These are phyloP conservation scores for Desmodus rotundus DNA, from an alignment of 2,113 vertebrate genomes.

Conservation along the genomic window DNA sequence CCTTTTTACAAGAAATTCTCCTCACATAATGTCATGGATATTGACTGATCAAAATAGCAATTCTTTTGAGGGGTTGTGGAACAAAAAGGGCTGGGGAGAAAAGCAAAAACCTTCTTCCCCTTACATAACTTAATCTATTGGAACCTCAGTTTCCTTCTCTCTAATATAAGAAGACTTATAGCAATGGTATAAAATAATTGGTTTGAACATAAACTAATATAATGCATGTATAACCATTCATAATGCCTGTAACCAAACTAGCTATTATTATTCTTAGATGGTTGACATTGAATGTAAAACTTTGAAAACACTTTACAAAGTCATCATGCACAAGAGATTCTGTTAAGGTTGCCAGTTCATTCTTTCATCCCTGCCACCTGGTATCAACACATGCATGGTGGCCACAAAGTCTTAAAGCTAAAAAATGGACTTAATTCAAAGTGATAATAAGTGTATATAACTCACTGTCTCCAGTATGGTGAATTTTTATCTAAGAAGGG, in stretches of 20 bases:
- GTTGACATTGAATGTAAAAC: neutral
- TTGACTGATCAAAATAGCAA: neutral
- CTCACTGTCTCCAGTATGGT: neutral
- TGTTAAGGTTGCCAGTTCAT: neutral
- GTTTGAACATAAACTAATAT: neutral
- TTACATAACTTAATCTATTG: neutral
- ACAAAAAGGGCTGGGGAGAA: neutral
- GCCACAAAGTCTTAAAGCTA: neutral
- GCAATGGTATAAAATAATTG: neutral
- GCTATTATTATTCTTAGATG: neutral
- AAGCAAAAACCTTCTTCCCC: neutral
- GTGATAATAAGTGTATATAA: neutral
- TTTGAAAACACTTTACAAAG: neutral
- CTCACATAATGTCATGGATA: neutral
- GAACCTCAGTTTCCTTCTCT: neutral
- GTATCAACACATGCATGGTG: neutral
- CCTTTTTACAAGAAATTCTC: neutral
- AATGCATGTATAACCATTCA: neutral
- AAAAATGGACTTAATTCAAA: constrained; percentile 16
- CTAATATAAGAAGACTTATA: neutral
- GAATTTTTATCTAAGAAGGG: neutral
- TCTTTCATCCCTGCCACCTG: neutral
- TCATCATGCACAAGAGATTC: neutral
- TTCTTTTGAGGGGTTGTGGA: neutral
- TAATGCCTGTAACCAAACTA: neutral